These are phyloP conservation scores for Myotis yumanensis DNA, from an alignment of 2,113 vertebrate genomes.

Conservation along the genomic window DNA sequence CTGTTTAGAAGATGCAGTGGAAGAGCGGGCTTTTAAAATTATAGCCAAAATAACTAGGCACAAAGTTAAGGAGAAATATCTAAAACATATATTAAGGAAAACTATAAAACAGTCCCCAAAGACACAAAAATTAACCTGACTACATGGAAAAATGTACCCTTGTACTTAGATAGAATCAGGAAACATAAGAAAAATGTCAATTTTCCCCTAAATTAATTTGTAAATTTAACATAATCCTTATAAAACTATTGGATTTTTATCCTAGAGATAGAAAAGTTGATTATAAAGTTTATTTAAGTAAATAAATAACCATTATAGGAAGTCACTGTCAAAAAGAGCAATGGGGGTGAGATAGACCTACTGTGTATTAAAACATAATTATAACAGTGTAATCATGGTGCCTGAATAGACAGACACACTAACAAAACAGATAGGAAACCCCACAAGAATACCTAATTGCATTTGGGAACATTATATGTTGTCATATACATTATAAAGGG, in stretches of 20 bases:
- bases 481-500: neutral
- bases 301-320: neutral
- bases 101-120: neutral
- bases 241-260: neutral
- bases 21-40: neutral
- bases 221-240: neutral
- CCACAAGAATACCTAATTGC: neutral
- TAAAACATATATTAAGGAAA: neutral
- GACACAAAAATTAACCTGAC: neutral
- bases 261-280: neutral
- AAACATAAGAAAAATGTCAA: neutral
- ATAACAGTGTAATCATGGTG: neutral
- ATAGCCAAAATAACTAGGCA: neutral
- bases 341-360: neutral
- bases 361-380: neutral
- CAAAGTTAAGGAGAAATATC: neutral
- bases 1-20: neutral
- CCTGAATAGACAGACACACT: neutral
- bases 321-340: neutral
- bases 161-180: neutral
- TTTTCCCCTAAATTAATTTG: neutral
- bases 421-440: neutral
- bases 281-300: constrained; percentile 4
- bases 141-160: neutral
- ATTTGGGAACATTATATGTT: neutral